A percentile compares a stretch with the other conserved stretches of the same genome.
phyloP scores from a whole-genome alignment of 2,888 invertebrate genomes.

The Nomada fucata region DNA sequence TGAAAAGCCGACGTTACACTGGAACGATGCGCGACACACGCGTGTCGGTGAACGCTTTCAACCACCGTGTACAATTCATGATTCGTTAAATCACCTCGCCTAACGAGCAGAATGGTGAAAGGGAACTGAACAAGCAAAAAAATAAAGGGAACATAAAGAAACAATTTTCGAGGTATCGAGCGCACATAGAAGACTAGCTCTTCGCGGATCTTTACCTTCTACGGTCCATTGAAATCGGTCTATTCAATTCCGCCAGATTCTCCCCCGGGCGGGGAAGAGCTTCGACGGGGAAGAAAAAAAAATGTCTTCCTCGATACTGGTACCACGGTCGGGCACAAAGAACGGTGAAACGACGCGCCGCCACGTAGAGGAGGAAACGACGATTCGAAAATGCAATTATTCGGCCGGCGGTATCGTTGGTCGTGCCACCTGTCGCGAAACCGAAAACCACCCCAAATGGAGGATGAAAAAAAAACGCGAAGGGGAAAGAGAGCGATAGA shows the following conservation, averaged over 20 bases:
- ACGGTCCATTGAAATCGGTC: slow-evolving; percentile 54
- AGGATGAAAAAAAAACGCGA: slow-evolving; percentile 3
- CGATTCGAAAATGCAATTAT: slow-evolving; percentile 78
- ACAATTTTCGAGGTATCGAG: slow-evolving; percentile 55
- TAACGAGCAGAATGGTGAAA: slow-evolving; percentile 4
- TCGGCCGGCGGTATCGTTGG: slow-evolving; percentile 68
- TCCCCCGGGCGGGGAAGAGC: slow-evolving; percentile 24
- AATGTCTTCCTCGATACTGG: slow-evolving; percentile 34
- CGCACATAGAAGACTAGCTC: slow-evolving; percentile 48
- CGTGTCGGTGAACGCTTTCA: background rate
- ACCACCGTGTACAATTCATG: background rate
- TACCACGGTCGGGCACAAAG: slow-evolving; percentile 58
- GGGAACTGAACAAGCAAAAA: background rate
- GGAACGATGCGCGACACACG: background rate
- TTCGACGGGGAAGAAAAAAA: slow-evolving; percentile 25
- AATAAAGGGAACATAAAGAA: slow-evolving; percentile 20
- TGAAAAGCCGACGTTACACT: slow-evolving; percentile 36
- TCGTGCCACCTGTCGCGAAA: slow-evolving; percentile 66
- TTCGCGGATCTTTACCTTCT: slow-evolving; percentile 63
- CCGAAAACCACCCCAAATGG: slow-evolving; percentile 60
- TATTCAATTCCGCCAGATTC: slow-evolving; percentile 50
- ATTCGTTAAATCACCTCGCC: background rate
- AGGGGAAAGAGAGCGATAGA: background rate
- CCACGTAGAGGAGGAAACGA: slow-evolving; percentile 50
- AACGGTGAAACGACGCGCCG: slow-evolving; percentile 50